A percentile compares a stretch with the other conserved stretches of the same genome.
These are phyloP conservation scores for Chrysogorgia sp. DNA, from an alignment of 92 coral and sea anemone species.

Conservation along the genomic window DNA sequence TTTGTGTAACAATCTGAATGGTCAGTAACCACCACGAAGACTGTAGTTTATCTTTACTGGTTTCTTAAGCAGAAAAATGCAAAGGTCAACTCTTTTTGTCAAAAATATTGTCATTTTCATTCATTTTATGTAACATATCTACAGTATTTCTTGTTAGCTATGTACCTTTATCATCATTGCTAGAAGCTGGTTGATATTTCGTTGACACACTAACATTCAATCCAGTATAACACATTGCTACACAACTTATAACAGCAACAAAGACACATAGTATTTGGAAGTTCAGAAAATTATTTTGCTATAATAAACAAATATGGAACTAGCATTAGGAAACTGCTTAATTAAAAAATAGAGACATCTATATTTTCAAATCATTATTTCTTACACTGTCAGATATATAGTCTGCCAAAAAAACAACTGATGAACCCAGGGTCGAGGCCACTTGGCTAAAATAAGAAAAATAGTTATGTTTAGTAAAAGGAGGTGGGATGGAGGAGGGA, in stretches of 20 bases:
- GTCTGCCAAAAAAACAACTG: slow-evolving; percentile 66
- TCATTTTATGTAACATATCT: no score
- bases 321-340: no score
- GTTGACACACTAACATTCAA: slow-evolving; percentile 68
- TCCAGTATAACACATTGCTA: slow-evolving; percentile 78
- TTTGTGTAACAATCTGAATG: slow-evolving; percentile 79
- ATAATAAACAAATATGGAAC: background rate
- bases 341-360: no score
- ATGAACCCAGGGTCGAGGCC: slow-evolving; percentile 79
- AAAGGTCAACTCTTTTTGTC: no score
- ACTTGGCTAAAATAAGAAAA: slow-evolving; percentile 65
- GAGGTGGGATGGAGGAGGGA: no score
- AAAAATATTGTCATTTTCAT: no score
- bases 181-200: slow-evolving; percentile 52
- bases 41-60: slow-evolving; percentile 1
- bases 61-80: background rate
- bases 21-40: slow-evolving; percentile 66
- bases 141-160: no score
- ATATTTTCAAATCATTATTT: background rate
- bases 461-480: background rate
- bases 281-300: slow-evolving; percentile 71
- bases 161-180: slow-evolving; percentile 46
- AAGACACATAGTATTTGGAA: slow-evolving; percentile 85
- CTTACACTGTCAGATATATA: slow-evolving; percentile 30
- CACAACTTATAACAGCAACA: slow-evolving; percentile 79